Evolutionary conservation across 2,113 vertebrate genomes (phyloP), one percentile per base, ranked within the genome.

Genomic region (Gymnogyps californianus): DNA sequence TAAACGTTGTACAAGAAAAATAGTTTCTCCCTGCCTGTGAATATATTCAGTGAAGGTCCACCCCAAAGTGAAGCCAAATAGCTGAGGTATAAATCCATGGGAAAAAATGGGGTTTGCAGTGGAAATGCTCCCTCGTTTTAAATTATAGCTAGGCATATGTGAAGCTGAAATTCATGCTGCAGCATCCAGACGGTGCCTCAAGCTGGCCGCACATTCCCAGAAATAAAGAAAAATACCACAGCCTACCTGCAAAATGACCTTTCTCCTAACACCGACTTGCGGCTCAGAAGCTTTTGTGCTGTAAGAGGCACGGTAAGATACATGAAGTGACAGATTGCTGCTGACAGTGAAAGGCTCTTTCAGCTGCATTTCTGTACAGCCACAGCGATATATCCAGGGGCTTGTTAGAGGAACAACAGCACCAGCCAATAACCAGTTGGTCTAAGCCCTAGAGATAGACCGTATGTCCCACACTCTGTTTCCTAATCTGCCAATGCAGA

Each of bases 321-420:
- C 86, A 34, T 13, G 34, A 31, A 17, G 91, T 97, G 97, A 97
- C 96, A 96, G 96, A 97, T 97, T 93, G 95, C 93, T 92, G 52
- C 89, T 95, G 87, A 95, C 89, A 70, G 83, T 8, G 62, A 91
- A 81, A 96, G 89, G 91, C 91, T 94, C 92, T 80, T 96, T 89
- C 91, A 89, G 87, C 95, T 90, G 95, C 95, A 93, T 95, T 95
- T 88, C 94, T 96, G 78, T 70, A 82, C 91, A 96, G 97, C 95
- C 94, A 36, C 89, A 54, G 91, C 42, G 78, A 64, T 91, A 83
- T 28, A 94, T 95, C 97, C 95, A 93, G 93, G 95, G 87, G 71
- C 94, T 97, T 88, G 94, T 97, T 97, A 97, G 89, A 91, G 77
- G 62, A 96, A 81, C 93, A 96, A 25, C 93, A 86, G 94, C 91